A percentile compares a stretch with the other conserved stretches of the same genome.
Conservation (phyloP, 2,797 vertebrate species). For the Acipenser oxyrinchus region DNA sequence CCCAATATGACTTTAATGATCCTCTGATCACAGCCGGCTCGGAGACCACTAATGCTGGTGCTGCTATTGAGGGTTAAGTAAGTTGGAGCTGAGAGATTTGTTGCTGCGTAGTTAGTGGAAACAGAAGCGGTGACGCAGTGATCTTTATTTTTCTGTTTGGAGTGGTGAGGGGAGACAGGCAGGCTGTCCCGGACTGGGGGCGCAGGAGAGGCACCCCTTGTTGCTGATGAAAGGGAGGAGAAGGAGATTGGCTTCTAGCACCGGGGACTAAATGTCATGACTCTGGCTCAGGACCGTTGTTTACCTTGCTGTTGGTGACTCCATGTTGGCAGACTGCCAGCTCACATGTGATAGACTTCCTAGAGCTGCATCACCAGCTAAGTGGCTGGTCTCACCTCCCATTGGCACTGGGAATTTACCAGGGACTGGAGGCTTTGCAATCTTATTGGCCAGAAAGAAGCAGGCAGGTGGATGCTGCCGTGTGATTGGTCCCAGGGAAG, state of each 20-base stretch:
- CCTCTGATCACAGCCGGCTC: neutral
- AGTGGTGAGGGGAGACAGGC: slow-evolving; percentile 14
- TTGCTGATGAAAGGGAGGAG: no score
- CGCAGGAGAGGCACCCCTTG: no score
- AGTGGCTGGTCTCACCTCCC: slow-evolving; percentile 63
- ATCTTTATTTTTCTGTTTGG: slow-evolving; percentile 51
- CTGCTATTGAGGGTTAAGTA: slow-evolving; percentile 25
- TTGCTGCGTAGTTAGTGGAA: slow-evolving; percentile 77
- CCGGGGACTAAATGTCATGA: slow-evolving; percentile 78
- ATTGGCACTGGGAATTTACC: slow-evolving; percentile 70
- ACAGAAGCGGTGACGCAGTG: slow-evolving; percentile 78
- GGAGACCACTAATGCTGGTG: neutral
- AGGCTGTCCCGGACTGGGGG: slow-evolving; percentile 11
- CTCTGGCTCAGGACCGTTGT: slow-evolving; percentile 80
- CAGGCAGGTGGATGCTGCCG: slow-evolving; percentile 63
- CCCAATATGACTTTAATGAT: neutral
- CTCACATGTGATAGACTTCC: slow-evolving; percentile 87
- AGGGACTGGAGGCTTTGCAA: slow-evolving; percentile 34
- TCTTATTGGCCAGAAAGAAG: slow-evolving; percentile 61
- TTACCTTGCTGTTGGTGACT: slow-evolving; percentile 93
- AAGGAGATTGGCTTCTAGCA: slow-evolving; percentile 25
- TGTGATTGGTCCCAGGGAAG: slow-evolving; percentile 57
- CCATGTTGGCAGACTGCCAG: slow-evolving; percentile 81
- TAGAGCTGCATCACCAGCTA: slow-evolving; percentile 82
- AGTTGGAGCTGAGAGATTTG: slow-evolving; percentile 39